Conservation (phyloP, 2,888 invertebrate species). For the Habrosyne pyritoides region DNA sequence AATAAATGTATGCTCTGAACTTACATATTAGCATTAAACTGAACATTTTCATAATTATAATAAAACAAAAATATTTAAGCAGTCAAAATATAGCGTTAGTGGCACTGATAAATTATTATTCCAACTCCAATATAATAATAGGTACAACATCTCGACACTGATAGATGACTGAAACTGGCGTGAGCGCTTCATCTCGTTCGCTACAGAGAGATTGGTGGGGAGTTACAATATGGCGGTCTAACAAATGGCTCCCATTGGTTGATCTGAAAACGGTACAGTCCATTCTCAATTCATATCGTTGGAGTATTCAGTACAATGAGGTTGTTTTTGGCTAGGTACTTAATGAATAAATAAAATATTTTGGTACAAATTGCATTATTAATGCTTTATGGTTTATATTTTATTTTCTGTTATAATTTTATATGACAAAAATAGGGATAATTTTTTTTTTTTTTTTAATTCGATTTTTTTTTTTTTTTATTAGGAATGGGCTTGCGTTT, state of each 20-base stretch:
- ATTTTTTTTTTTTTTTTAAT: no score
- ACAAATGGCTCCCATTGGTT: slow-evolving; percentile 45
- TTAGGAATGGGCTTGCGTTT: no score
- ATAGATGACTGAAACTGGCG: slow-evolving; percentile 49
- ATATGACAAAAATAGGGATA: no score
- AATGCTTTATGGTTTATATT: no score
- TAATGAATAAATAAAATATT: neutral
- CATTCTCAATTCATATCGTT: slow-evolving; percentile 25
- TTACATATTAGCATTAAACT: no score
- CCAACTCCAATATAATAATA: slow-evolving; percentile 14
- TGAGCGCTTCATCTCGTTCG: slow-evolving; percentile 30
- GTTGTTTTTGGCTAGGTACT: slow-evolving; percentile 7
- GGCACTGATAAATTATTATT: neutral
- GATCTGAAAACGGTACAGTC: slow-evolving; percentile 15
- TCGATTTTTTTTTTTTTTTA: no score
- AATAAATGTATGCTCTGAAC: no score
- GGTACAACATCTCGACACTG: slow-evolving; percentile 42
- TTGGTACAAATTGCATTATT: no score
- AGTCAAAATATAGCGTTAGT: neutral
- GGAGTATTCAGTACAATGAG: slow-evolving; percentile 19
- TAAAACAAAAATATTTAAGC: neutral
- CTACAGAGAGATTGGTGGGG: slow-evolving; percentile 41
- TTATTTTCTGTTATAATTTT: no score
- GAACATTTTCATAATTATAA: no score
- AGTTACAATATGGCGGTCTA: slow-evolving; percentile 60